Evolutionary conservation across 2,113 vertebrate genomes (phyloP).

Genomic region (Axis porcinus): DNA sequence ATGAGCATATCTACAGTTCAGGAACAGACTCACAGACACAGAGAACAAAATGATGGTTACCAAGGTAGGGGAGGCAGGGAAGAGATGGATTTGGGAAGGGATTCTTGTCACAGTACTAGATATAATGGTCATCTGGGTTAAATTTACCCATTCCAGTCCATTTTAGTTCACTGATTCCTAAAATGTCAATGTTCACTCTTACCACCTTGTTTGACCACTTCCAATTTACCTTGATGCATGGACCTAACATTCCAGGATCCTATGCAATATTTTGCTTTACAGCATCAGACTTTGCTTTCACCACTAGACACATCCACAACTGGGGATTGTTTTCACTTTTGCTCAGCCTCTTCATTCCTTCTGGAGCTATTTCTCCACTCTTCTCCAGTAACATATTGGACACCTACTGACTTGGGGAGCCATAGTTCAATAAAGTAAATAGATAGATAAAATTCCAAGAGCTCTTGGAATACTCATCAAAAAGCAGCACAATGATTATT

Average conservation of each 20-base stretch:
- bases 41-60: background rate
- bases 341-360: background rate
- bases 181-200: background rate
- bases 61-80: background rate
- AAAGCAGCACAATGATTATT: background rate
- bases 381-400: background rate
- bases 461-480: background rate
- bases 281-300: background rate
- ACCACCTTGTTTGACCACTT: background rate
- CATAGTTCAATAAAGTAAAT: background rate
- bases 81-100: background rate
- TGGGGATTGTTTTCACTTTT: background rate
- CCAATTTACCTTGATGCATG: background rate
- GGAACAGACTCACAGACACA: background rate
- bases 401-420: background rate
- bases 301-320: background rate
- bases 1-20: background rate
- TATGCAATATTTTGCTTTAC: background rate
- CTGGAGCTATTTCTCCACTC: background rate
- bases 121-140: background rate
- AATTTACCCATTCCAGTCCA: background rate
- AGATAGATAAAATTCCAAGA: background rate
- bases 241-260: background rate
- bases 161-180: background rate
- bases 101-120: background rate